Percentiles rank a stretch among this genome's conserved stretches.
phyloP scores from a whole-genome alignment of 2,888 invertebrate species.

The Rhyacophila evoluta region DNA sequence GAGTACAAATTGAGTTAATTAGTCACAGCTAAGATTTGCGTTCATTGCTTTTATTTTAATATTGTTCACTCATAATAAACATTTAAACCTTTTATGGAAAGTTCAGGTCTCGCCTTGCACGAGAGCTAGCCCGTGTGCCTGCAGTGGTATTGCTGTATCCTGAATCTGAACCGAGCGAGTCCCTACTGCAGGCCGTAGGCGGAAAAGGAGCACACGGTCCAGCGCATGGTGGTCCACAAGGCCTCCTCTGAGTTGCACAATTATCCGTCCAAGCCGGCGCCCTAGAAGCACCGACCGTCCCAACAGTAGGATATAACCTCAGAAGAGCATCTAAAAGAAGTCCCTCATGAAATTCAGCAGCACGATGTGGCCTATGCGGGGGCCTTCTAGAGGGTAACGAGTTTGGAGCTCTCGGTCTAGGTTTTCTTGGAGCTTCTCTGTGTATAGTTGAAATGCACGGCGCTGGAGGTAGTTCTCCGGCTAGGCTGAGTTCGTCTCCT shows the following conservation, averaged over 20 bases:
- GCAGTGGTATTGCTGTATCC: conserved; percentile 87
- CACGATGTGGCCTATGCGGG: conserved; percentile 72
- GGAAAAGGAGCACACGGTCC: conserved; percentile 70
- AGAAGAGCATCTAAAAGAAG: conserved; percentile 80
- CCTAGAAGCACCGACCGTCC: conserved; percentile 73
- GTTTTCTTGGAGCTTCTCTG: conserved; percentile 62
- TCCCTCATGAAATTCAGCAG: conserved; percentile 84
- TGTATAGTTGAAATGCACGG: conserved; percentile 58
- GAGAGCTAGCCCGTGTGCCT: conserved; percentile 72
- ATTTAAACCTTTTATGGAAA: conserved; percentile 38
- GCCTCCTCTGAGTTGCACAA: conserved; percentile 67
- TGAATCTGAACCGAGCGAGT: conserved; percentile 86
- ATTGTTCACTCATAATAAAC: no score
- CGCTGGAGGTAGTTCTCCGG: conserved; percentile 61
- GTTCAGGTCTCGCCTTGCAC: conserved; percentile 56
- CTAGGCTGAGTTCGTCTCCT: conserved; percentile 81
- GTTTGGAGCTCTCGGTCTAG: conserved; percentile 67
- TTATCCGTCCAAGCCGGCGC: conserved; percentile 58
- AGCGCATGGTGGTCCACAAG: conserved; percentile 76
- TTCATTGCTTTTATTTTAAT: no score
- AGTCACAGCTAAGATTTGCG: no score
- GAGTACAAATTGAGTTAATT: no score
- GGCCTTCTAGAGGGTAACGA: conserved; percentile 71
- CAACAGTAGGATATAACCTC: conserved; percentile 79
- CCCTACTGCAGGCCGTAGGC: conserved; percentile 76